A percentile compares a stretch with the other conserved stretches of the same genome.
These are phyloP conservation scores for Rhopalosiphum padi DNA, from an alignment of 1,140 invertebrate genomes.

Conservation along the genomic window DNA sequence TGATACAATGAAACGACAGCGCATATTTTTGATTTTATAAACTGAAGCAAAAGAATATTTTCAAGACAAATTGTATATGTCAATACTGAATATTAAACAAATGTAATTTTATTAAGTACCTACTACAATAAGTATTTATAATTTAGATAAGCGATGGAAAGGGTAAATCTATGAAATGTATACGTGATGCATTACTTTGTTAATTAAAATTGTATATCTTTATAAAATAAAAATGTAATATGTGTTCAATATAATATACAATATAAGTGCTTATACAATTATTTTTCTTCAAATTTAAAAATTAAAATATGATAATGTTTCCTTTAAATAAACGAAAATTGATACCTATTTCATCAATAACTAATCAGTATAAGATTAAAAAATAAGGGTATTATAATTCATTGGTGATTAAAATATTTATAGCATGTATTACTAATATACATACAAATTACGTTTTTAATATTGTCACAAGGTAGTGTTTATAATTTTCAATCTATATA, in stretches of 20 bases:
- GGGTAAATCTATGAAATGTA: not conserved
- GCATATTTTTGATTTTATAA: not conserved
- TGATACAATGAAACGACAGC: not conserved
- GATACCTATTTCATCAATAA: not conserved
- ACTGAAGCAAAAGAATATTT: not conserved
- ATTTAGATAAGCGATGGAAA: not conserved
- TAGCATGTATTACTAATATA: not conserved
- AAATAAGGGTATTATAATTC: not conserved
- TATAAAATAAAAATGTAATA: not conserved
- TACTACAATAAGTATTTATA: not conserved
- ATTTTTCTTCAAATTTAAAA: not conserved
- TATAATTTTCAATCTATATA: not conserved
- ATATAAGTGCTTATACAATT: not conserved
- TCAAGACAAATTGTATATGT: not conserved
- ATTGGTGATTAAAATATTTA: not conserved
- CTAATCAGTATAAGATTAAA: not conserved
- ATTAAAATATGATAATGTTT: not conserved
- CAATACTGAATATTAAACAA: not conserved
- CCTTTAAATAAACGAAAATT: not conserved
- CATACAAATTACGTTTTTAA: not conserved
- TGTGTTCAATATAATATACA: not conserved
- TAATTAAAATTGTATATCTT: not conserved
- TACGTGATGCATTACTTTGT: not conserved
- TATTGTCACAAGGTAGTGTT: not conserved
- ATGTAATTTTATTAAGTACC: not conserved